A percentile compares a stretch with the other conserved stretches of the same genome.
Conservation (phyloP, 2,113 vertebrate genomes). For the Gallinago jamesoni region DNA sequence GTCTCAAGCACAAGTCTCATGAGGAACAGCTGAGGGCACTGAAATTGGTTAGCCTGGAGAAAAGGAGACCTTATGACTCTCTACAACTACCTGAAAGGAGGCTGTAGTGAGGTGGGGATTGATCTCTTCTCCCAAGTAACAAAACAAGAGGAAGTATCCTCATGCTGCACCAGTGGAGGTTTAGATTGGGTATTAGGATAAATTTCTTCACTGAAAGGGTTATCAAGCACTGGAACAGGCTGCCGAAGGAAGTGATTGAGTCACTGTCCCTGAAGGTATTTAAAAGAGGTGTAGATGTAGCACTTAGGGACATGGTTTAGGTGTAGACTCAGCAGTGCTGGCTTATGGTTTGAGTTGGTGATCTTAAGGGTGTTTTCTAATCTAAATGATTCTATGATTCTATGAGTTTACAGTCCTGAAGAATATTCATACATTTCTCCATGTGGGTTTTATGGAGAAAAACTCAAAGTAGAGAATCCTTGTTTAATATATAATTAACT, state of each 20-base stretch:
- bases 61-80: not conserved
- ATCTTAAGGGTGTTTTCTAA: not conserved
- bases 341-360: not conserved
- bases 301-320: not conserved
- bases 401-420: not conserved
- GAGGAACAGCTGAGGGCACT: not conserved
- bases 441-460: not conserved
- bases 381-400: not conserved
- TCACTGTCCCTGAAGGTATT: not conserved
- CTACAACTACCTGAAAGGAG: not conserved
- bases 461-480: not conserved
- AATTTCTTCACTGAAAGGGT: not conserved
- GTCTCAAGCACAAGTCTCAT: not conserved
- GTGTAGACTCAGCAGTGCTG: not conserved
- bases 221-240: not conserved
- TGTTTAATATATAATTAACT: not conserved
- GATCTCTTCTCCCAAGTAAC: not conserved
- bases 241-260: not conserved
- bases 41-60: not conserved
- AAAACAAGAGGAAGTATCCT: not conserved
- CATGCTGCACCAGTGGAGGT: not conserved
- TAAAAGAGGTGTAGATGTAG: not conserved
- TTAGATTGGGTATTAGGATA: not conserved
- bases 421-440: not conserved
- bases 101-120: accelerated